These are phyloP conservation scores for Phoeniculus purpureus DNA, from an alignment of 2,797 vertebrate genomes.

Conservation along the genomic window DNA sequence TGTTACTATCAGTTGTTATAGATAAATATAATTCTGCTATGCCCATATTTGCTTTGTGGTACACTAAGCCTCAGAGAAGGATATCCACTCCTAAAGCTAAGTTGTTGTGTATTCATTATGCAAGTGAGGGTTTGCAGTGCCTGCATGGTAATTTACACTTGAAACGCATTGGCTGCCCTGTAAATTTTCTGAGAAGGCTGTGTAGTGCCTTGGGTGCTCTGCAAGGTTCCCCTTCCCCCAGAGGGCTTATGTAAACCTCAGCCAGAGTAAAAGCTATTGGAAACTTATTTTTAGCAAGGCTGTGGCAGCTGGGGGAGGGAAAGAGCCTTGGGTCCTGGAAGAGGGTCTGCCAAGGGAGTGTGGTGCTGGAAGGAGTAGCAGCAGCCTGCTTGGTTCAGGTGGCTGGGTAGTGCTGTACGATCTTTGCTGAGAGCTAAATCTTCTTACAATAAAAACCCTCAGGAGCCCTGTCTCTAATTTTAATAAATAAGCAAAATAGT, in stretches of 20 bases:
- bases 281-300: conserved; percentile 84
- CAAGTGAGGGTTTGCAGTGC: not conserved
- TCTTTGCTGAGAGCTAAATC: not conserved
- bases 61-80: not conserved
- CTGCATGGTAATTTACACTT: not conserved
- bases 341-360: not conserved
- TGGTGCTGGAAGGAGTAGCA: not conserved
- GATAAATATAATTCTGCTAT: not conserved
- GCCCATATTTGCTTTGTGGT: not conserved
- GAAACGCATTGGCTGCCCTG: not conserved
- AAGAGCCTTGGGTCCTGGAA: not conserved
- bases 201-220: conserved; percentile 78
- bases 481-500: too few species aligned
- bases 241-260: conserved; percentile 84
- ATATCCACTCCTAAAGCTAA: not conserved
- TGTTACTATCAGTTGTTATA: not conserved
- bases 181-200: not conserved
- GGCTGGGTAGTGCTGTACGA: not conserved
- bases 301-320: conserved; percentile 60
- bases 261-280: conserved; percentile 72
- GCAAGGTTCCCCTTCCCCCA: conserved; percentile 80
- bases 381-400: not conserved
- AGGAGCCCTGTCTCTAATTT: too few species aligned
- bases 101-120: not conserved
- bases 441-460: not conserved